phyloP scores from a whole-genome alignment of 2,797 vertebrate genomes.

The Myotis daubentonii region DNA sequence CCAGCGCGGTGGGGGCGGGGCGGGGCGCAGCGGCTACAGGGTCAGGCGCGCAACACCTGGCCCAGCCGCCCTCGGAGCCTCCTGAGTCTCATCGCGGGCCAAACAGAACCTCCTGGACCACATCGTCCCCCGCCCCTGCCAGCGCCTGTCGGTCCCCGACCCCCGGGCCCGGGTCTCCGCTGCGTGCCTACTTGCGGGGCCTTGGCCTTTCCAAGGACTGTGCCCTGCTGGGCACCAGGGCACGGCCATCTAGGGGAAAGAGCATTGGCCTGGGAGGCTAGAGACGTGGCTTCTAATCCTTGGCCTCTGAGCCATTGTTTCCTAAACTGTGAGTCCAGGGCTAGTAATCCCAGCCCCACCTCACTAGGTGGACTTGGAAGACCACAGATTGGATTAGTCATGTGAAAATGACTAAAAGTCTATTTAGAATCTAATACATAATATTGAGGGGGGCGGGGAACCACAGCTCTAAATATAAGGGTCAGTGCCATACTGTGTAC shows the following conservation, averaged over 20 bases:
- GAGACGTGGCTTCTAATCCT: not conserved
- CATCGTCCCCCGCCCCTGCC: not conserved
- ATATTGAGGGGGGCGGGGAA: not conserved
- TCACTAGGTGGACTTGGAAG: not conserved
- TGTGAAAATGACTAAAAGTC: not conserved
- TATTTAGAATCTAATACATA: not conserved
- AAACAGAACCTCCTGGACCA: not conserved
- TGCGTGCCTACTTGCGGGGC: not conserved
- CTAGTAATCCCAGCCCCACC: constrained; percentile 19
- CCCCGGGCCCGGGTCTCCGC: too few relatives aligned
- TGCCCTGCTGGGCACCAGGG: not conserved
- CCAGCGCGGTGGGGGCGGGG: not conserved
- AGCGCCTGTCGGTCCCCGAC: not conserved
- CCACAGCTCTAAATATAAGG: not conserved
- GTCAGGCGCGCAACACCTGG: not conserved
- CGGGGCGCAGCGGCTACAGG: not conserved
- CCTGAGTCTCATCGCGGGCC: accelerated
- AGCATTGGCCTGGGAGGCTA: constrained; percentile 10
- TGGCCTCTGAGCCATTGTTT: constrained; percentile 47
- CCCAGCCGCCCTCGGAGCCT: not conserved
- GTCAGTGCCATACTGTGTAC: not conserved
- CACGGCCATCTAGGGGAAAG: not conserved
- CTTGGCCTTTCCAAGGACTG: not conserved
- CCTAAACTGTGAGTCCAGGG: not conserved
- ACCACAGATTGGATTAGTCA: not conserved